phyloP scores from a whole-genome alignment of 2,888 invertebrate genomes.

The Laspeyria flexula region DNA sequence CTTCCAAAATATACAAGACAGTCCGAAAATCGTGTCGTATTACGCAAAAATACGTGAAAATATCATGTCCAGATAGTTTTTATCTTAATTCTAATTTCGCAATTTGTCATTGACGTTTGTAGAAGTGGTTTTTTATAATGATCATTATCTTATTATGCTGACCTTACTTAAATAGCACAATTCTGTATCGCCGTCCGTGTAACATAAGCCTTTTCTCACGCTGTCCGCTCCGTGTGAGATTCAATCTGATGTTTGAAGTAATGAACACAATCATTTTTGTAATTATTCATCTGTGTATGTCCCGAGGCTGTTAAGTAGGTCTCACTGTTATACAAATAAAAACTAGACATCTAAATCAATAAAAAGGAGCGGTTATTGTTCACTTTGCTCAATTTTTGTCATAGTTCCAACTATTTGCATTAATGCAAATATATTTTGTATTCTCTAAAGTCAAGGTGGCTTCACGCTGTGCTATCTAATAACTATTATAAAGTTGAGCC shows the following conservation, averaged over 20 bases:
- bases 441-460: too few species aligned
- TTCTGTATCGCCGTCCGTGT: slow-evolving; percentile 51
- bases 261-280: slow-evolving; percentile 44
- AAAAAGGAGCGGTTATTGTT: neutral
- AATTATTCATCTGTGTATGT: slow-evolving; percentile 42
- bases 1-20: slow-evolving; percentile 17
- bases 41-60: slow-evolving; percentile 61
- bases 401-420: too few species aligned
- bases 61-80: slow-evolving; percentile 52
- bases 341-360: slow-evolving; percentile 9
- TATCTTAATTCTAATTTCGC: slow-evolving; percentile 61
- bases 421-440: too few species aligned
- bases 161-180: slow-evolving; percentile 64
- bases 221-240: slow-evolving; percentile 46
- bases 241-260: slow-evolving; percentile 42
- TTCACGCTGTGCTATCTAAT: too few species aligned
- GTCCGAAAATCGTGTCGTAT: slow-evolving; percentile 34
- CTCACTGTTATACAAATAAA: slow-evolving; percentile 22
- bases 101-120: slow-evolving; percentile 67
- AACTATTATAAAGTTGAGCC: too few species aligned
- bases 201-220: slow-evolving; percentile 61
- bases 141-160: slow-evolving; percentile 63
- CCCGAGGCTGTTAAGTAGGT: slow-evolving; percentile 42
- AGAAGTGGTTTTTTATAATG: slow-evolving; percentile 59
- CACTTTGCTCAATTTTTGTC: too few species aligned